Percentiles rank a stretch among this genome's conserved stretches.
phyloP scores from a whole-genome alignment of 92 coral and sea anemone genomes.

The Epizoanthus fatuus region DNA sequence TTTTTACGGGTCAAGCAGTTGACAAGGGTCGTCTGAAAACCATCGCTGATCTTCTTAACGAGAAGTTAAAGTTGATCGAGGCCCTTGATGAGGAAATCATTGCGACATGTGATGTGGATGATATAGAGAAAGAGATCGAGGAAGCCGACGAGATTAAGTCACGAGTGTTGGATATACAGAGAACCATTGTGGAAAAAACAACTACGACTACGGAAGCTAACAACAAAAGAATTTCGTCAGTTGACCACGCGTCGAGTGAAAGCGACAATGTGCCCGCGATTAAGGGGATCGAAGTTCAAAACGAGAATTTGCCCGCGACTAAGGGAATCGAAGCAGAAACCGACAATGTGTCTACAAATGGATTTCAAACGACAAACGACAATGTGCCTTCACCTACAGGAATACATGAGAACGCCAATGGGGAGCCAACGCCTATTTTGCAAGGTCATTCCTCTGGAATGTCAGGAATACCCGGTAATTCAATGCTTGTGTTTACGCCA shows the following conservation, averaged over 20 bases:
- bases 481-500: background rate
- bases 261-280: constrained; percentile 15
- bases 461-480: too few species aligned
- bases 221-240: too few species aligned
- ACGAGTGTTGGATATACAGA: constrained; percentile 4
- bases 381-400: constrained; percentile 6
- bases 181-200: too few species aligned
- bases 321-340: background rate
- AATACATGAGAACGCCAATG: constrained; percentile 21
- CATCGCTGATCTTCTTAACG: constrained; percentile 41
- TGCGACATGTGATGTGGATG: constrained; percentile 46
- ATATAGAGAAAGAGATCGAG: constrained; percentile 28
- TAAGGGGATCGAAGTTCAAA: background rate
- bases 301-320: constrained; percentile 8
- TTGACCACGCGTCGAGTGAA: background rate
- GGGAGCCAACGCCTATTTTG: background rate
- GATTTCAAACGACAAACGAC: constrained; percentile 13
- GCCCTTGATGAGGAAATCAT: constrained; percentile 30
- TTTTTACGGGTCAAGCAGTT: background rate
- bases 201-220: too few species aligned
- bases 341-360: constrained; percentile 33
- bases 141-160: constrained; percentile 38
- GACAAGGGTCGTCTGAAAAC: constrained; percentile 41
- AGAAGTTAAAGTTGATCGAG: too few species aligned
- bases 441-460: too few species aligned